Evolutionary conservation across 1,140 invertebrate genomes (phyloP).

Genomic region (Pseudomyrmex pallidus): DNA sequence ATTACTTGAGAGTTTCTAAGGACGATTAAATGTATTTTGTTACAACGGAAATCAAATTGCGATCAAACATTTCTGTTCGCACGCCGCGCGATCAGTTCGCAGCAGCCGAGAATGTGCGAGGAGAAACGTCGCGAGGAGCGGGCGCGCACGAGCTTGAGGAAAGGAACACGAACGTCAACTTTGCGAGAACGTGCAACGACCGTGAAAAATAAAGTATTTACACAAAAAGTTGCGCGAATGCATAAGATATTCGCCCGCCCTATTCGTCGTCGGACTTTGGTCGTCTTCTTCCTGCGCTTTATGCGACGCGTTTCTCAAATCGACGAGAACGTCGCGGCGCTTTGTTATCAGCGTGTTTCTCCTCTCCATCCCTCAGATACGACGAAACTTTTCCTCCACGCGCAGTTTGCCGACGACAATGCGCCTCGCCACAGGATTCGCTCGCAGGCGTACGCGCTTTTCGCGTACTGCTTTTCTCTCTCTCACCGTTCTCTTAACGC

Average conservation of each 20-base stretch:
- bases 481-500: slow-evolving; percentile 12
- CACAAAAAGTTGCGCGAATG: slow-evolving; percentile 41
- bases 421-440: slow-evolving; percentile 23
- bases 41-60: background rate
- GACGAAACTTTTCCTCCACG: slow-evolving; percentile 50
- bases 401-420: slow-evolving; percentile 59
- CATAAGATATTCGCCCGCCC: slow-evolving; percentile 43
- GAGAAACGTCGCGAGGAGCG: background rate
- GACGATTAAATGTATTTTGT: background rate
- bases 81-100: too few relatives aligned
- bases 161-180: background rate
- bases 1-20: background rate
- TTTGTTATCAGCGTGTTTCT: slow-evolving; percentile 59
- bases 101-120: background rate
- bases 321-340: slow-evolving; percentile 18
- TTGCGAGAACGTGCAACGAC: slow-evolving; percentile 6
- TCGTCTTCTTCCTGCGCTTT: slow-evolving; percentile 8
- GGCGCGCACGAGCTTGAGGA: background rate
- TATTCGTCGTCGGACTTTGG: slow-evolving; percentile 29
- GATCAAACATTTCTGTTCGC: too few relatives aligned
- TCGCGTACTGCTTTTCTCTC: background rate
- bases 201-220: slow-evolving; percentile 45
- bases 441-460: slow-evolving; percentile 15
- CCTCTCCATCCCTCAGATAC: background rate
- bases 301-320: slow-evolving; percentile 49